Percentiles rank a stretch among this genome's conserved stretches.
phyloP scores from a whole-genome alignment of 1,140 invertebrate species.

The Drosophila baimaii region DNA sequence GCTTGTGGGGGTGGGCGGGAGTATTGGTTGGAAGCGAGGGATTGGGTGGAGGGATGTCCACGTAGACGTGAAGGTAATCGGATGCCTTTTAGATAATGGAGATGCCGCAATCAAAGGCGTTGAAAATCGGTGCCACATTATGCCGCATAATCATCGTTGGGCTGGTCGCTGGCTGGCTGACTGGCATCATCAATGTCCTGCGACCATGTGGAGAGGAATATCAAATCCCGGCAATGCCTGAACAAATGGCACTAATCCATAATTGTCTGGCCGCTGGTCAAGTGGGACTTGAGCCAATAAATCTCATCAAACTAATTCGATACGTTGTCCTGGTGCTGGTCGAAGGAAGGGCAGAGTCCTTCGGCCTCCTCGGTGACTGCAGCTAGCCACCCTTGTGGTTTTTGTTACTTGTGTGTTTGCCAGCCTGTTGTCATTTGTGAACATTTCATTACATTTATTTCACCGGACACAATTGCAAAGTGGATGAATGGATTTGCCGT shows the following conservation, averaged over 20 bases:
- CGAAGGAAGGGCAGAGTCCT: slow-evolving; percentile 8
- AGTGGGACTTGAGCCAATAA: slow-evolving; percentile 83
- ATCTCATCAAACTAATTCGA: slow-evolving; percentile 83
- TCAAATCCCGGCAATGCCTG: slow-evolving; percentile 43
- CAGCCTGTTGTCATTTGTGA: slow-evolving; percentile 83
- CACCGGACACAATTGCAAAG: slow-evolving; percentile 80
- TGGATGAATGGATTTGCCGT: slow-evolving; percentile 80
- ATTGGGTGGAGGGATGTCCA: slow-evolving; percentile 2
- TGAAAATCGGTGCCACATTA: slow-evolving; percentile 73
- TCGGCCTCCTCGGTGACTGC: slow-evolving; percentile 4
- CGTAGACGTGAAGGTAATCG: slow-evolving; percentile 58
- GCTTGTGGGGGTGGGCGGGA: slow-evolving; percentile 11
- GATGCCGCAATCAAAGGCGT: slow-evolving; percentile 51
- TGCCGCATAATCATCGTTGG: slow-evolving; percentile 61
- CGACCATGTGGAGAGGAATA: slow-evolving; percentile 51
- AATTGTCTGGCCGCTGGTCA: slow-evolving; percentile 80
- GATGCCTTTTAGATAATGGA: slow-evolving; percentile 72
- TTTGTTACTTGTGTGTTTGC: slow-evolving; percentile 79
- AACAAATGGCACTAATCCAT: slow-evolving; percentile 84
- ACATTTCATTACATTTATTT: slow-evolving; percentile 84
- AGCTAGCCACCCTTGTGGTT: slow-evolving; percentile 73
- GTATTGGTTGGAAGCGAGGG: slow-evolving; percentile 13
- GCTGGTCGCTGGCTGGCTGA: neutral
- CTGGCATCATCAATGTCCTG: slow-evolving; percentile 40
- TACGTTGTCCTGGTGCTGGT: slow-evolving; percentile 42